phyloP scores from a whole-genome alignment of 1,140 invertebrate genomes.

The Leucophenga varia region DNA sequence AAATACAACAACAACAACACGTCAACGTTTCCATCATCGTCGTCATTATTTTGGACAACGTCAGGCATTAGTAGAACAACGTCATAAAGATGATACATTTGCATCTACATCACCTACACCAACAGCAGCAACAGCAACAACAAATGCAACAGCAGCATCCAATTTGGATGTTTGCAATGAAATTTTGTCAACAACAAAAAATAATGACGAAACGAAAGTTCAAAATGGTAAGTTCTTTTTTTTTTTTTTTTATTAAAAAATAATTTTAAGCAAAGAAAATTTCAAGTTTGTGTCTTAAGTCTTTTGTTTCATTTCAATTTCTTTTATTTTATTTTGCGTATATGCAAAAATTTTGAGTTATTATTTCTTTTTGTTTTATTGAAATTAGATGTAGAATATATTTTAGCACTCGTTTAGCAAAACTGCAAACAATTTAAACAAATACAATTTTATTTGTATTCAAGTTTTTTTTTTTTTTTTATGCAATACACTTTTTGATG shows the following conservation, averaged over 20 bases:
- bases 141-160: conserved; percentile 25
- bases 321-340: too few species aligned
- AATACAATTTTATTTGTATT: too few species aligned
- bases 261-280: too few species aligned
- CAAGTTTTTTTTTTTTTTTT: too few species aligned
- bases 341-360: too few species aligned
- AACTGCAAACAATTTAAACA: too few species aligned
- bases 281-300: conserved; percentile 16
- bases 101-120: conserved; percentile 29
- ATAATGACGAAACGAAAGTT: conserved; percentile 13
- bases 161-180: conserved; percentile 9
- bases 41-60: conserved; percentile 47
- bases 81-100: too few species aligned
- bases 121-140: conserved; percentile 8
- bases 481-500: too few species aligned
- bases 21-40: conserved; percentile 51
- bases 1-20: conserved; percentile 3
- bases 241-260: conserved; percentile 3
- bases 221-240: conserved; percentile 43
- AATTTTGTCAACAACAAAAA: conserved; percentile 13
- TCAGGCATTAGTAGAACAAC: conserved; percentile 11
- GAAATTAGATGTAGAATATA: too few species aligned
- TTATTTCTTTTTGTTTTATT: too few species aligned
- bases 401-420: too few species aligned
- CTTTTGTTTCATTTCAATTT: conserved; percentile 3